A percentile compares a stretch with the other conserved stretches of the same genome.
Conservation (phyloP, 2,113 vertebrate species). For the Ceyx cyanopectus region DNA sequence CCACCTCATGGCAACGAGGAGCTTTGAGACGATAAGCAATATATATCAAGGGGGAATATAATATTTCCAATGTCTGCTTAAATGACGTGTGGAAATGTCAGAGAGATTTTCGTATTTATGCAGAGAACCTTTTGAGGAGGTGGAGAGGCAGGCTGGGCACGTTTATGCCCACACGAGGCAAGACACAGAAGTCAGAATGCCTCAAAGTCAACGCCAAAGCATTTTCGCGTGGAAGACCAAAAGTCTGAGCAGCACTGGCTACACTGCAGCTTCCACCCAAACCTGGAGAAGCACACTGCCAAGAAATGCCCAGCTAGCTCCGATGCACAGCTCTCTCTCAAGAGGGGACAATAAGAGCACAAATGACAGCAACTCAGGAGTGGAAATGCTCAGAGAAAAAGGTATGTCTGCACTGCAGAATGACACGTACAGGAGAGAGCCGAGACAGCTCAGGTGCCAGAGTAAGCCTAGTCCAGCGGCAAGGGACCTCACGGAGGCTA, state of each 20-base stretch:
- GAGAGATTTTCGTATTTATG: neutral
- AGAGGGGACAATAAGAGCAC: neutral
- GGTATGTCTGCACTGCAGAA: neutral
- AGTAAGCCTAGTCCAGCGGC: rapidly evolving
- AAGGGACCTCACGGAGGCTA: rapidly evolving
- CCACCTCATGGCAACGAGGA: neutral
- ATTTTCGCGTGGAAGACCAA: rapidly evolving
- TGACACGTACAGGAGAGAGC: rapidly evolving
- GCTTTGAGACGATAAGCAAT: neutral
- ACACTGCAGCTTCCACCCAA: rapidly evolving
- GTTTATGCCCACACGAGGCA: rapidly evolving
- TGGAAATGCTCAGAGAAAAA: rapidly evolving
- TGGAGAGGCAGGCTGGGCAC: rapidly evolving
- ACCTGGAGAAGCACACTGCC: rapidly evolving
- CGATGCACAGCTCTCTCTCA: rapidly evolving
- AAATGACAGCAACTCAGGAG: neutral
- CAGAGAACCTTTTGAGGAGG: neutral
- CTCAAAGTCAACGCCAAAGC: neutral
- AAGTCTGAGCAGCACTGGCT: neutral
- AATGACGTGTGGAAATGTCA: constrained; percentile 17
- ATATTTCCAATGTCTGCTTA: neutral
- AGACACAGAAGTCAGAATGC: rapidly evolving
- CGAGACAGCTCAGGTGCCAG: neutral
- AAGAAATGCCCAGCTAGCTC: neutral
- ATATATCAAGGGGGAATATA: neutral